Evolutionary conservation across 1,140 invertebrate species (phyloP).

Genomic region (Sarcophaga bullata): DNA sequence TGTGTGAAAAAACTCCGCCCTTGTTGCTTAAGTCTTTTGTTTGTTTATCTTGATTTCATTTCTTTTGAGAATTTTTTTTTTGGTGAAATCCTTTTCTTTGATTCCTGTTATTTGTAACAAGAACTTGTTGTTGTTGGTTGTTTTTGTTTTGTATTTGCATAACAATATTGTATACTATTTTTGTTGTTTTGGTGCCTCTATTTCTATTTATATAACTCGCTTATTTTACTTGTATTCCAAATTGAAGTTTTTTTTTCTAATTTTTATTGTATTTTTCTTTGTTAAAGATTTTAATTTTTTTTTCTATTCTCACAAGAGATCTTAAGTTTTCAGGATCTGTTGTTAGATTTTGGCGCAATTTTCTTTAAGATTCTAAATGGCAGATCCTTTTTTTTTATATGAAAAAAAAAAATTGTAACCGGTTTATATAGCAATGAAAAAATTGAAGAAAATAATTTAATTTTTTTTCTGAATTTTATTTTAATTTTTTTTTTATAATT

Average conservation of each 20-base stretch:
- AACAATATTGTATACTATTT: background rate
- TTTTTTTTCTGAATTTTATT: too few species aligned
- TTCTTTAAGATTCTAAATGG: background rate
- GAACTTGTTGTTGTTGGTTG: background rate
- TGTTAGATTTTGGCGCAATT: conserved; percentile 26
- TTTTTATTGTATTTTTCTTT: conserved; percentile 2
- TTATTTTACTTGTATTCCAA: background rate
- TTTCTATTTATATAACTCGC: conserved; percentile 8
- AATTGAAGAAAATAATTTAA: too few species aligned
- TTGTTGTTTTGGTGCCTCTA: background rate
- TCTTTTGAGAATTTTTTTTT: background rate
- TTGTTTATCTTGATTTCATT: background rate
- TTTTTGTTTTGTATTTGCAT: background rate
- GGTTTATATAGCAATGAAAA: too few species aligned
- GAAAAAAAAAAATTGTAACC: too few species aligned
- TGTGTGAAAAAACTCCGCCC: conserved; percentile 9
- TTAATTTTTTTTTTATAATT: too few species aligned
- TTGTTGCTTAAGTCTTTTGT: background rate
- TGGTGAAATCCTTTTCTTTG: background rate
- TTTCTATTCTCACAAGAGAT: conserved; percentile 4
- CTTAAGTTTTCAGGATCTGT: conserved; percentile 28
- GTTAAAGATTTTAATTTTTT: background rate
- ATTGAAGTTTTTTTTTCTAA: background rate
- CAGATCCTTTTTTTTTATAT: background rate
- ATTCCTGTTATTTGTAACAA: background rate